These are phyloP conservation scores for Panulirus ornatus DNA, from an alignment of 1,140 invertebrate species.

Conservation along the genomic window DNA sequence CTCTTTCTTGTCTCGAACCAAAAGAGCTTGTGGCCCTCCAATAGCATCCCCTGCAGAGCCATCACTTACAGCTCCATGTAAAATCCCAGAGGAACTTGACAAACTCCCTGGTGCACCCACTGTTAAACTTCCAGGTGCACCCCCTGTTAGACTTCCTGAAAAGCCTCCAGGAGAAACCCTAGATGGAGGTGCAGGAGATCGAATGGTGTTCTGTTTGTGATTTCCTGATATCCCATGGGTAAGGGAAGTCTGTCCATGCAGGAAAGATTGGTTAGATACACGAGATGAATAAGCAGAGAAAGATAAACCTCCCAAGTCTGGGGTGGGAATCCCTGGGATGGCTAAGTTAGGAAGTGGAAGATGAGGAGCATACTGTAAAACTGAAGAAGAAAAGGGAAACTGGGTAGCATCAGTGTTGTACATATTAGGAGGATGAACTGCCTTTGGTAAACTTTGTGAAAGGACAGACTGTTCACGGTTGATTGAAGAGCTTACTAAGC, in stretches of 20 bases:
- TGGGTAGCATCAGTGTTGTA: conserved; percentile 75
- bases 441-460: conserved; percentile 33
- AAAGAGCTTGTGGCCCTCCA: neutral
- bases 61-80: neutral
- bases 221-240: conserved; percentile 8
- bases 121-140: neutral
- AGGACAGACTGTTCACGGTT: conserved; percentile 40
- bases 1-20: conserved; percentile 56
- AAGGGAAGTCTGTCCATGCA: conserved; percentile 1
- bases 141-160: neutral
- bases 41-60: neutral
- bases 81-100: conserved; percentile 7
- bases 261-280: conserved; percentile 10
- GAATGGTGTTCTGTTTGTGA: conserved; percentile 16
- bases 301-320: conserved; percentile 71
- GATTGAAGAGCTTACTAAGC: conserved; percentile 39
- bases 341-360: conserved; percentile 81
- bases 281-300: conserved; percentile 41
- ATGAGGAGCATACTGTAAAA: conserved; percentile 81
- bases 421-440: conserved; percentile 14
- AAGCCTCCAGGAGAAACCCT: neutral
- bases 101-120: neutral
- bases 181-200: conserved; percentile 24
- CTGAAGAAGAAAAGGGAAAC: conserved; percentile 81
- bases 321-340: conserved; percentile 77